A percentile compares a stretch with the other conserved stretches of the same genome.
phyloP scores from a whole-genome alignment of 2,797 vertebrate genomes.

The Heliangelus exortis region DNA sequence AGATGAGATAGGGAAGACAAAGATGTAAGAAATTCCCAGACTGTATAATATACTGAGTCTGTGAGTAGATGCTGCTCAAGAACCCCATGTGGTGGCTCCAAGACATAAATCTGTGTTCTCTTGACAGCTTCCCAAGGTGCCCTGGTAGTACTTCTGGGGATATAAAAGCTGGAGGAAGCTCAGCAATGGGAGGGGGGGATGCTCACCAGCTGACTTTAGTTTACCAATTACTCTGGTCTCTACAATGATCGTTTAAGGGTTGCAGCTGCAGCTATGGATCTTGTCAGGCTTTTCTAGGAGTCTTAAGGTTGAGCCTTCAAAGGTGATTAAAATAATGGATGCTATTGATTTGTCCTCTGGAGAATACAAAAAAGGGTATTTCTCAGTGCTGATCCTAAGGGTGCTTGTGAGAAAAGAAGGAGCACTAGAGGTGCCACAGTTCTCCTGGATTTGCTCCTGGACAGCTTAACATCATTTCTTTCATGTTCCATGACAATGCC shows the following conservation, averaged over 20 bases:
- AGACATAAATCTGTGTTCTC: neutral
- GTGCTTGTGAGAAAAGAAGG: neutral
- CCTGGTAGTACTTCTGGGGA: neutral
- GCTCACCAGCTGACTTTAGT: neutral
- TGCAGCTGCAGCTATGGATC: neutral
- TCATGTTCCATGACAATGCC: neutral
- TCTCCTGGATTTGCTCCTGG: neutral
- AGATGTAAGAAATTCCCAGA: neutral
- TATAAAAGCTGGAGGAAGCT: neutral
- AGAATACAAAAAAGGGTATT: neutral
- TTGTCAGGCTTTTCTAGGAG: neutral
- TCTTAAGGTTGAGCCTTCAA: neutral
- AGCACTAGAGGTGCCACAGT: neutral
- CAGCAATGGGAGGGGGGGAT: neutral
- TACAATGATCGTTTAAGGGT: neutral
- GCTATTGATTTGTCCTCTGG: neutral
- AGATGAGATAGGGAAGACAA: neutral
- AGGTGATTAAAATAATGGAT: neutral
- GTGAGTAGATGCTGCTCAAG: neutral
- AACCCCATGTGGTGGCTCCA: rapidly evolving
- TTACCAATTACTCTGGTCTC: neutral
- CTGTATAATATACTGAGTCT: neutral
- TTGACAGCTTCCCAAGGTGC: neutral
- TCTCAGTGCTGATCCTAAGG: neutral
- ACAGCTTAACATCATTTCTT: neutral